Conservation (phyloP, 2,113 vertebrate species). For the Caretta caretta region DNA sequence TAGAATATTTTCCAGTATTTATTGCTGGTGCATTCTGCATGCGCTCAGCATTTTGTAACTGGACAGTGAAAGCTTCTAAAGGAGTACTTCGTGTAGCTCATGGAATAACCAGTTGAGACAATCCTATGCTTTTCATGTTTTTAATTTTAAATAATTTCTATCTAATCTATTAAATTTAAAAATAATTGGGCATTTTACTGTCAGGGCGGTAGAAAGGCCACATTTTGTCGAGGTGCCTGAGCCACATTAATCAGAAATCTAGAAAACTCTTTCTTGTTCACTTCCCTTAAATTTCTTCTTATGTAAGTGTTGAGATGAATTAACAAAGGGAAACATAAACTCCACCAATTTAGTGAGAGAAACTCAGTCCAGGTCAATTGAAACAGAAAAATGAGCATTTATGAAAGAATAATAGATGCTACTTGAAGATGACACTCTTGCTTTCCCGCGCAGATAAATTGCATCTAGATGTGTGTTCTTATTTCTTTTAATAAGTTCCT, state of each 20-base stretch:
- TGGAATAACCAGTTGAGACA: not conserved
- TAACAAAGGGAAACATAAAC: not conserved
- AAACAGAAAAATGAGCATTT: not conserved
- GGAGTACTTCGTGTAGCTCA: not conserved
- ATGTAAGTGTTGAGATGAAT: not conserved
- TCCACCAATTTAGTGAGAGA: not conserved
- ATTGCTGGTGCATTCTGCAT: not conserved
- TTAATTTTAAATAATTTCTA: constrained; percentile 2
- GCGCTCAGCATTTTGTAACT: not conserved
- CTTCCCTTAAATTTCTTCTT: not conserved
- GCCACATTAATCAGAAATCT: not conserved
- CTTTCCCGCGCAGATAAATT: not conserved
- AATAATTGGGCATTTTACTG: not conserved
- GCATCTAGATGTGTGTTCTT: not conserved
- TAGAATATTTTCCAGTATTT: not conserved
- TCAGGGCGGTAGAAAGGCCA: not conserved
- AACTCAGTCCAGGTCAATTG: not conserved
- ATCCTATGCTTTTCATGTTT: not conserved
- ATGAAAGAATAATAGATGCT: not conserved
- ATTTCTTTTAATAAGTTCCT: not conserved
- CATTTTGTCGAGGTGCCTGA: not conserved
- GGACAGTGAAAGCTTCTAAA: not conserved
- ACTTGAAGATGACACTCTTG: not conserved
- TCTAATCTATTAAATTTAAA: not conserved
- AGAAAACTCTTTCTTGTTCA: not conserved